Evolutionary conservation across 2,888 invertebrate species (phyloP).

Genomic region (Encarsia formosa): DNA sequence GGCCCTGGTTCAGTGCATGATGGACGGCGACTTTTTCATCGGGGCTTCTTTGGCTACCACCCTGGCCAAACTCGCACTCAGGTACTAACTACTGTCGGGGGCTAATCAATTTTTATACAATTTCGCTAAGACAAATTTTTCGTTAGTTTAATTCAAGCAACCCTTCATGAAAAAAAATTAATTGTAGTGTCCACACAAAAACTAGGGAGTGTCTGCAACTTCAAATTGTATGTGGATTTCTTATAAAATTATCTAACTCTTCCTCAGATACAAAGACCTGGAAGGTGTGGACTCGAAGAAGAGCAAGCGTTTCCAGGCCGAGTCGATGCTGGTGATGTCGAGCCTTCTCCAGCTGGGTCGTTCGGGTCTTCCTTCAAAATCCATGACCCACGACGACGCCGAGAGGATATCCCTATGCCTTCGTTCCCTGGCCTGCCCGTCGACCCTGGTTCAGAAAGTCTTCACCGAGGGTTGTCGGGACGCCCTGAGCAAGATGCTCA

Average conservation of each 20-base stretch:
- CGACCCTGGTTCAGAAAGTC: conserved; percentile 64
- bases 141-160: too few relatives aligned
- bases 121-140: too few relatives aligned
- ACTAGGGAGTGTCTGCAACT: too few relatives aligned
- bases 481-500: conserved; percentile 78
- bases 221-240: too few relatives aligned
- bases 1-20: conserved; percentile 79
- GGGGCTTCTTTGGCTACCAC: conserved; percentile 89
- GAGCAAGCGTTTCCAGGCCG: conserved; percentile 64
- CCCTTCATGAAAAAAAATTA: too few relatives aligned
- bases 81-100: too few relatives aligned
- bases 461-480: conserved; percentile 72
- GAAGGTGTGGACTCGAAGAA: conserved; percentile 41
- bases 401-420: conserved; percentile 85
- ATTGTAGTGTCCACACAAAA: too few relatives aligned
- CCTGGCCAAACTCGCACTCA: conserved; percentile 82
- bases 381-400: conserved; percentile 92
- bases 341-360: conserved; percentile 78
- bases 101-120: too few relatives aligned
- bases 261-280: conserved; percentile 56
- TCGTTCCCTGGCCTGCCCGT: conserved; percentile 67
- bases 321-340: conserved; percentile 84
- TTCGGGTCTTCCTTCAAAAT: conserved; percentile 61
- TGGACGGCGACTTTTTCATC: conserved; percentile 94
- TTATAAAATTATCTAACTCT: too few relatives aligned